A percentile compares a stretch with the other conserved stretches of the same genome.
These are phyloP conservation scores for Melanaphis sacchari DNA, from an alignment of 1,140 invertebrate species.

Conservation along the genomic window DNA sequence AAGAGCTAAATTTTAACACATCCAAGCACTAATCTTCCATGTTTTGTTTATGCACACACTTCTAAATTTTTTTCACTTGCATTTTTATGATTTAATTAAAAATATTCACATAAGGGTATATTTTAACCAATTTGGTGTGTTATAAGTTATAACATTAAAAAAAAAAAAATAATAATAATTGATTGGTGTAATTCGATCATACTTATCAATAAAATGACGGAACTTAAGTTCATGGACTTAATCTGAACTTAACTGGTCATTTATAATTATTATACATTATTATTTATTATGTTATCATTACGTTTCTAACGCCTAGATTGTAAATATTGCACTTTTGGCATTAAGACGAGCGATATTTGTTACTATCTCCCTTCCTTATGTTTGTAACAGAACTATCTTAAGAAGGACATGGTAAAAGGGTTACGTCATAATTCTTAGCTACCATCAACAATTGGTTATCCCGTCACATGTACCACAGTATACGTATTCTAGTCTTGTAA, in stretches of 20 bases:
- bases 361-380: slow-evolving; percentile 7
- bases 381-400: not conserved
- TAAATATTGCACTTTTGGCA: not conserved
- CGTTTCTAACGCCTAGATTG: not conserved
- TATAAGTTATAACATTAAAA: not conserved
- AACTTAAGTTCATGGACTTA: not conserved
- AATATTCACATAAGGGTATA: not conserved
- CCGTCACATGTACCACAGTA: slow-evolving; percentile 52
- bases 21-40: not conserved
- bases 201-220: not conserved
- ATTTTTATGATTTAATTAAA: not conserved
- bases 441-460: slow-evolving; percentile 38
- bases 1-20: not conserved
- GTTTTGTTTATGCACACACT: not conserved
- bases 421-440: slow-evolving; percentile 47
- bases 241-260: not conserved
- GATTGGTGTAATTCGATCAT: not conserved
- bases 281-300: not conserved
- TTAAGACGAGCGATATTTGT: not conserved
- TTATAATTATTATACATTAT: not conserved
- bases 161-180: not conserved
- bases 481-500: slow-evolving; percentile 25
- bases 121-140: not conserved
- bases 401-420: slow-evolving; percentile 41
- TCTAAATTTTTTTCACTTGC: not conserved